A percentile compares a stretch with the other conserved stretches of the same genome.
Evolutionary conservation across 2,797 vertebrate genomes (phyloP).

Genomic region (Anguilla megastoma): DNA sequence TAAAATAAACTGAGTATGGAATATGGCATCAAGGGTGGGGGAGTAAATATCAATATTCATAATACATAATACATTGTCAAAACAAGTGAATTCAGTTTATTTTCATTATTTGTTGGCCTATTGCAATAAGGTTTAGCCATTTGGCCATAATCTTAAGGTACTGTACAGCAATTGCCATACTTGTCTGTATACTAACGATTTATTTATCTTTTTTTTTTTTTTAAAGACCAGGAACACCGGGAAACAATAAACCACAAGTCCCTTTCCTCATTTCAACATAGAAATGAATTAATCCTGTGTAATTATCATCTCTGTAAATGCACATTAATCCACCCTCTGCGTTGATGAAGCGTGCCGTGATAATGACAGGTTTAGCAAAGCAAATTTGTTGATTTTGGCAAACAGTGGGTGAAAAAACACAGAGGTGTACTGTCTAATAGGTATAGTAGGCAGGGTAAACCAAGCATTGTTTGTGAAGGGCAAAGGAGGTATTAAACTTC

Average conservation of each 20-base stretch:
- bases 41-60: too few species aligned
- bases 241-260: not conserved
- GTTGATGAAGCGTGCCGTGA: not conserved
- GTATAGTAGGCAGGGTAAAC: not conserved
- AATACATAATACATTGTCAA: too few species aligned
- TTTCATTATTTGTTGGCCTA: too few species aligned
- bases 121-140: too few species aligned
- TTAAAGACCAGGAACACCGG: too few species aligned
- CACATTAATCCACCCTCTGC: not conserved
- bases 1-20: too few species aligned
- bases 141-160: too few species aligned
- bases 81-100: too few species aligned
- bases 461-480: not conserved
- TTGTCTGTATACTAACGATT: too few species aligned
- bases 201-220: too few species aligned
- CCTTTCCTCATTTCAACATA: not conserved
- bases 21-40: too few species aligned
- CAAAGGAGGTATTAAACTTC: not conserved
- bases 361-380: constrained; percentile 29
- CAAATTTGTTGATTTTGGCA: constrained; percentile 25
- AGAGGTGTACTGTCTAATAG: not conserved
- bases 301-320: constrained; percentile 7
- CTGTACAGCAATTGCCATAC: too few species aligned
- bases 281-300: not conserved
- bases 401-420: not conserved